Evolutionary conservation across 2,113 vertebrate species (phyloP).

Genomic region (Dicrurus megarhynchus): DNA sequence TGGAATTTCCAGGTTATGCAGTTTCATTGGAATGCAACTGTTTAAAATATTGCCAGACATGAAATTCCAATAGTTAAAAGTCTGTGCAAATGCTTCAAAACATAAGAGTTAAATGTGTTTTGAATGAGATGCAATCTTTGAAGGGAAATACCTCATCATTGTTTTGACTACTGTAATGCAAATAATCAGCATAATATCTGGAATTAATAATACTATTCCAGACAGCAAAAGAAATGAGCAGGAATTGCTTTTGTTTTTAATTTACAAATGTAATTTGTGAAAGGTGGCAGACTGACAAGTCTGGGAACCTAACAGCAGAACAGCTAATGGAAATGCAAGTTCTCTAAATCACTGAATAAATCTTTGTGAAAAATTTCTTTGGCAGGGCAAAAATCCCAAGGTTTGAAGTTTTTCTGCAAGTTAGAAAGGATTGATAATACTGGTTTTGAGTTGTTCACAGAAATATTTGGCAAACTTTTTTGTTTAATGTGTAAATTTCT

Average conservation of each 20-base stretch:
- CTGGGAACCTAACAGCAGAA: neutral
- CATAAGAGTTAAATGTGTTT: conserved; percentile 37
- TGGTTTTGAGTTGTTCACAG: neutral
- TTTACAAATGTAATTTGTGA: conserved; percentile 25
- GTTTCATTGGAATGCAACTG: conserved; percentile 19
- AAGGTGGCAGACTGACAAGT: conserved; percentile 20
- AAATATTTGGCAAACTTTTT: neutral
- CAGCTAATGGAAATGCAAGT: neutral
- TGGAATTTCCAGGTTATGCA: conserved; percentile 52
- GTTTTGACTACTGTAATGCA: conserved; percentile 57
- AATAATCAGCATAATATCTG: conserved; percentile 61
- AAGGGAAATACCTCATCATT: conserved; percentile 55
- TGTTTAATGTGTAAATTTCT: neutral
- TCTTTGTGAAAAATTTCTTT: conserved; percentile 23
- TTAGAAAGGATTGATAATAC: neutral
- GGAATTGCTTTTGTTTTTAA: conserved; percentile 43
- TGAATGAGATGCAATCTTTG: conserved; percentile 30
- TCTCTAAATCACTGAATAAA: neutral
- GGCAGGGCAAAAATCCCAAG: neutral
- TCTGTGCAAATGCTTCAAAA: neutral
- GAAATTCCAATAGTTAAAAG: conserved; percentile 4
- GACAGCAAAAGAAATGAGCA: conserved; percentile 22
- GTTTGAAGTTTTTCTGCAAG: neutral
- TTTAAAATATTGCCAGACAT: neutral
- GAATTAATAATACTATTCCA: conserved; percentile 53